Evolutionary conservation across 2,797 vertebrate species (phyloP), one percentile per base, ranked within the genome.

Genomic region (Euthynnus affinis): DNA sequence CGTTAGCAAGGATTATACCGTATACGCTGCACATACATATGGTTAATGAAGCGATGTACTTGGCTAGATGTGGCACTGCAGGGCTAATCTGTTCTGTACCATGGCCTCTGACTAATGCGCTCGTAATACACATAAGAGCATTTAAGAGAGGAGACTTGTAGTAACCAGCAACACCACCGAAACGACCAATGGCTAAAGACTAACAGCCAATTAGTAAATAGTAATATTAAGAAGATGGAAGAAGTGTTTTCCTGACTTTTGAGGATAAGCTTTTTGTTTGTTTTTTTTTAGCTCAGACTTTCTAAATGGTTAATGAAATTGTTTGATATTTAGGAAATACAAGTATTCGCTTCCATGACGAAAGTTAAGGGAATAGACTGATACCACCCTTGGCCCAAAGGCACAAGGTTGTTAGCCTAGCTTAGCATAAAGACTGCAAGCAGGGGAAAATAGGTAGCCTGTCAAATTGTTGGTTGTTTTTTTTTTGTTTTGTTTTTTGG

Each of bases 61-160:
- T 48, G 44, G 44, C 14, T 77, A 56, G 40, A 76, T 29, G 44
- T 65, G 40, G 52, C 67, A 27, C 34, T 52, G 58, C 42, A 71
- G 73, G 82, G 83, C 71, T 89, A 84, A 88, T 90, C 86, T 82
- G 86, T 91, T 81, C 81, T 89, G 85, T 87, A 66, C 88, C 49
- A 53, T 73, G 72, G 20, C 57, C 75, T 58, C 12, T 53, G 17
- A 44, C 49, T 76, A 80, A 80, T 85, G 57, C 32, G 13, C 55
- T 69, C 44, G 61, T 84, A 80, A 76, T 48, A 65, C 32, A 61
- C 63, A 67, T 82, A 79, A 87, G 77, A 83, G 79, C 64, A 72
- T 81, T 88, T 82, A 76, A 74, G 27, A 65, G 20, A 46, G 60
- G 34, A 52, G 25, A 70, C 40, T 2, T 51, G 53, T 49, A 69